Percentiles rank a stretch among this genome's conserved stretches.
phyloP scores from a whole-genome alignment of 2,888 invertebrate species.

The Magallana nippona region DNA sequence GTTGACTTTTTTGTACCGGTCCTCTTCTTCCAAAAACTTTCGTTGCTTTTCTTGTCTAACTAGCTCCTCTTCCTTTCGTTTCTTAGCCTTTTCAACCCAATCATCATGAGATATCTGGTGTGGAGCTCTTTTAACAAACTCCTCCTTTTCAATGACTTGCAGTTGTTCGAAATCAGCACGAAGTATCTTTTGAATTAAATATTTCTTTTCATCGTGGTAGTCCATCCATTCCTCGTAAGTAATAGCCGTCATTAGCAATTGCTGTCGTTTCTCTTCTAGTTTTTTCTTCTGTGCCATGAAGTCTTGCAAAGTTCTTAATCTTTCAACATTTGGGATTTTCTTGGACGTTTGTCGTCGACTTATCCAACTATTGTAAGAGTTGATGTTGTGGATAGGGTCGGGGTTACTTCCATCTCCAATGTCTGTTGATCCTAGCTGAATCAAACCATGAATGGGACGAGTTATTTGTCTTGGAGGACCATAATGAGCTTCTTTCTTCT shows the following conservation, averaged over 20 bases:
- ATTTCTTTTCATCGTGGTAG: constrained; percentile 65
- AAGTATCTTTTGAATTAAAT: constrained; percentile 65
- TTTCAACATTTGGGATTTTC: constrained; percentile 45
- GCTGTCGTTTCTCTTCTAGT: constrained; percentile 67
- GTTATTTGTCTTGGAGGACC: constrained; percentile 47
- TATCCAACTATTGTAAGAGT: constrained; percentile 63
- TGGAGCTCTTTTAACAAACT: constrained; percentile 50
- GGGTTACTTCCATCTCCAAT: constrained; percentile 56
- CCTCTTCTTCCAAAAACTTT: constrained; percentile 53
- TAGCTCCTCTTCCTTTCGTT: constrained; percentile 55
- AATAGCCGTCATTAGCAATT: constrained; percentile 65
- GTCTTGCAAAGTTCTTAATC: constrained; percentile 54
- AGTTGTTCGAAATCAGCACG: constrained; percentile 61
- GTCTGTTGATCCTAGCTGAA: constrained; percentile 58
- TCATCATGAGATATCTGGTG: constrained; percentile 55
- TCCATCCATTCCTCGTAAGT: constrained; percentile 72
- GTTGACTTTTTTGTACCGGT: constrained; percentile 44
- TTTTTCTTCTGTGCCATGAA: constrained; percentile 57
- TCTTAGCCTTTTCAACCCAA: constrained; percentile 60
- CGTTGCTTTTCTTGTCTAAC: constrained; percentile 53
- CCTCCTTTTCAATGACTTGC: constrained; percentile 58
- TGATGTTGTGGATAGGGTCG: constrained; percentile 55
- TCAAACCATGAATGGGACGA: constrained; percentile 54
- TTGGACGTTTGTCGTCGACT: constrained; percentile 34
- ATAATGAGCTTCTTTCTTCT: constrained; percentile 51